Evolutionary conservation across 2,113 vertebrate genomes (phyloP), one percentile per base, ranked within the genome.

Genomic region (Neotragus pygmaeus): DNA sequence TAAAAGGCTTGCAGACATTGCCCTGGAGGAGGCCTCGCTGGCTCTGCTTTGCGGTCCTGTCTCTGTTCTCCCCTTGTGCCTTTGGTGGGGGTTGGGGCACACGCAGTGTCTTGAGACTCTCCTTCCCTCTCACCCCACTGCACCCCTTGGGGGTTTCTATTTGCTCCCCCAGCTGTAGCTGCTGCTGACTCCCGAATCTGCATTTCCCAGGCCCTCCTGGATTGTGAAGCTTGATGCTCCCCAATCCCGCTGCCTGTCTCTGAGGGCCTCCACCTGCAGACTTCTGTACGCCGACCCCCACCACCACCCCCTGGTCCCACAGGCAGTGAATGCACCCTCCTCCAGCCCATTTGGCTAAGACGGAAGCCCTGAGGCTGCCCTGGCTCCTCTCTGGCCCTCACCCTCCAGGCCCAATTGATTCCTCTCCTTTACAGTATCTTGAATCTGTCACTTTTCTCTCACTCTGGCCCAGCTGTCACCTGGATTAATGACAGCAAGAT

Each of bases 261-360:
- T 14, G 8, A 13, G 45, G 17, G 10, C 14, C 70, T 84, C 55
- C 13, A 14, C 6, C 1, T 3, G 33, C 45, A 3, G 27, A 10
- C 28, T 6, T 73, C 23, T 17, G 3, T 39, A 4, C 23, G 0
- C 23, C 0, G 0, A 43, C 23, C 39, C 36, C 70, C 6, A 14
- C 36, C 70, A 12, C 70, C 36, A 16, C 12, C 30, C 15, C 12
- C 7, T 4, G 25, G 30, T 1, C 9, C n/a, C 4, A 0, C 12
- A 9, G 36, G 14, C 55, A 16, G 30, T 12, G 57, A 33, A 11
- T 0, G 5, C 39, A 6, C 1, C 3, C 64, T 75, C 53, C 30
- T 55, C 51, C 49, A 5, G 47, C n/a, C 7, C 14, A 6, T 36
- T 2, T 9, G 23, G 25, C 62, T 27, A 39, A 2, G 36, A 66